Base-by-base conservation (phyloP, 2,113 vertebrate species). In the Poecilia latipinna region DNA sequence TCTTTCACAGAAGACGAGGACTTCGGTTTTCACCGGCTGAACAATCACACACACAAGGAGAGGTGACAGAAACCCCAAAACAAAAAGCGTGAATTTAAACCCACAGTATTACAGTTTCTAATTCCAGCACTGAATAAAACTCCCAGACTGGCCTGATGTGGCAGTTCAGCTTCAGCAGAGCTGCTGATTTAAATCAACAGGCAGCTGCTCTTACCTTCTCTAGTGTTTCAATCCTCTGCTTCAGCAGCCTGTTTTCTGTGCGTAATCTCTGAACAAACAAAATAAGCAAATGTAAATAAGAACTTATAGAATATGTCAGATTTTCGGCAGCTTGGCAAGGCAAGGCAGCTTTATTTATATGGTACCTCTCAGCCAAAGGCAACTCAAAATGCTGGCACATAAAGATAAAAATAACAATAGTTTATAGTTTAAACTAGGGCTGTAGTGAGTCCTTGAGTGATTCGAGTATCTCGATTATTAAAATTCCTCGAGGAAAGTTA, bases 211-310 rank as follows among this genome's bases (percentile, higher is more conserved):
- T 94, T 82, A 98, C 97, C 96, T 98, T 98, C 92, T 98, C 97
- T 33, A 98, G 90, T 1, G 97, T 98, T 80, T 98, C 97, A 0
- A 98, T 98, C 76, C 97, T 95, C 85, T 98, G 97, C 83, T 98
- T 98, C 70, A 98, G 93, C 63, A 98, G 95, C 22, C 97, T 85
- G 92, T 98, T 98, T 88, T 98, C 97, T 1, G 97, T 97, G 66
- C 97, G 95, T 68, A 98, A 93, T 71, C 97, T 94, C 97, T 98
- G 83, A 39, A 44, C 12, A 70, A 19, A 71, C 54, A 67, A n/a
- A 74, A 22, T 42, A 6, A 70, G n/a, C 3, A 62, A 24, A 13
- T 48, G 17, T 65, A 12, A 35, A 12, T 28, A 48, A 24, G 3
- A 12, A 24, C 13, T 8, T 67, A 44, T 5, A 3, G 39, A 5